phyloP scores from a whole-genome alignment of 2,113 vertebrate genomes.

The Nestor notabilis region DNA sequence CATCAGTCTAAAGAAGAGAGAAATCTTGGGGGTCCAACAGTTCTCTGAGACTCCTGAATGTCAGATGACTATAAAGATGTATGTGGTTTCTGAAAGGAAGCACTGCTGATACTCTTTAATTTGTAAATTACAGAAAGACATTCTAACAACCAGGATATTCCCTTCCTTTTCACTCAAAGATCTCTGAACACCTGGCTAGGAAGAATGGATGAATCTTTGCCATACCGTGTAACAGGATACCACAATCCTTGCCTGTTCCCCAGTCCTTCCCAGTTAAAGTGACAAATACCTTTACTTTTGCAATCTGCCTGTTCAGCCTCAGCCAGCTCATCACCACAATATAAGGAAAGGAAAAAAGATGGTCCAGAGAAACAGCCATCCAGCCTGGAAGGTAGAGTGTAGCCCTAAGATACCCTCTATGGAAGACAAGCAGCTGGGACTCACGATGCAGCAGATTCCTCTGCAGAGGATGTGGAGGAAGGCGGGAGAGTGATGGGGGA shows the following conservation, averaged over 20 bases:
- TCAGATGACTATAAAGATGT: background rate
- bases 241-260: background rate
- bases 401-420: background rate
- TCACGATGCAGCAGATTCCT: background rate
- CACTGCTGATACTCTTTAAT: background rate
- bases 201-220: background rate
- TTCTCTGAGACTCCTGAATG: background rate
- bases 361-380: background rate
- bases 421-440: background rate
- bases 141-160: background rate
- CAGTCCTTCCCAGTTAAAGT: background rate
- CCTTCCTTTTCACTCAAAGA: background rate
- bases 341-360: background rate
- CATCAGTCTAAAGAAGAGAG: background rate
- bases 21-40: background rate
- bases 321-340: background rate
- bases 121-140: background rate
- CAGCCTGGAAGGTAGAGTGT: background rate
- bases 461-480: background rate
- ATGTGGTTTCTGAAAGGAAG: background rate
- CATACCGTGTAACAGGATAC: background rate
- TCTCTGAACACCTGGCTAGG: background rate
- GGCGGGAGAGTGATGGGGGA: background rate
- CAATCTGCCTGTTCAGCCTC: background rate
- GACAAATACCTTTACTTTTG: background rate